Conservation (phyloP, 1,140 invertebrate genomes). For the Wasmannia auropunctata region DNA sequence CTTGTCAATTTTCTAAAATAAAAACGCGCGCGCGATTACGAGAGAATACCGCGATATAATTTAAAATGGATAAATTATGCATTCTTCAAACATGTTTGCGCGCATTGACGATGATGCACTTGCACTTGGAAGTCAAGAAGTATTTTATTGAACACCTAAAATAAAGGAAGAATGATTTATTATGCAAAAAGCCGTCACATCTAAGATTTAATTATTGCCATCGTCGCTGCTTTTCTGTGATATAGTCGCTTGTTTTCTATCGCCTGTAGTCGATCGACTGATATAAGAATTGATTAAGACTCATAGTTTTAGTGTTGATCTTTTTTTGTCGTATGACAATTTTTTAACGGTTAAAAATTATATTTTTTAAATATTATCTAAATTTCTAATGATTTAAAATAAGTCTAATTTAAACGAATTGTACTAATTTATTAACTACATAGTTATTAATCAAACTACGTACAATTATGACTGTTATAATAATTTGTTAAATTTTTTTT, state of each 20-base stretch:
- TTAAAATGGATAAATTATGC: no score
- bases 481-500: background rate
- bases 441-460: background rate
- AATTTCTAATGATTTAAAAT: background rate
- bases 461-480: background rate
- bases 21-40: no score
- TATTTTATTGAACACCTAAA: slow-evolving; percentile 84
- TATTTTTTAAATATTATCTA: background rate
- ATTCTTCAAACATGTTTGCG: no score
- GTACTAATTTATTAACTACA: background rate
- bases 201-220: slow-evolving; percentile 76
- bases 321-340: background rate
- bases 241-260: slow-evolving; percentile 53
- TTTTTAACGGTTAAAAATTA: background rate
- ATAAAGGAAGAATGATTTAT: slow-evolving; percentile 81
- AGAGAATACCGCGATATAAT: no score
- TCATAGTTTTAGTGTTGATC: slow-evolving; percentile 40
- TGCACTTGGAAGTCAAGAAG: slow-evolving; percentile 77
- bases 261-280: slow-evolving; percentile 39
- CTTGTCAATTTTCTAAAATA: no score
- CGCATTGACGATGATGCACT: slow-evolving; percentile 70
- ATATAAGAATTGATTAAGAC: slow-evolving; percentile 35
- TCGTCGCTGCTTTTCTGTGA: slow-evolving; percentile 71
- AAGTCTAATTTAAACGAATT: background rate
- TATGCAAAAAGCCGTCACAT: slow-evolving; percentile 81